Evolutionary conservation across 92 coral and sea anemone genomes (phyloP).

Genomic region (Palythoa grandiflora): DNA sequence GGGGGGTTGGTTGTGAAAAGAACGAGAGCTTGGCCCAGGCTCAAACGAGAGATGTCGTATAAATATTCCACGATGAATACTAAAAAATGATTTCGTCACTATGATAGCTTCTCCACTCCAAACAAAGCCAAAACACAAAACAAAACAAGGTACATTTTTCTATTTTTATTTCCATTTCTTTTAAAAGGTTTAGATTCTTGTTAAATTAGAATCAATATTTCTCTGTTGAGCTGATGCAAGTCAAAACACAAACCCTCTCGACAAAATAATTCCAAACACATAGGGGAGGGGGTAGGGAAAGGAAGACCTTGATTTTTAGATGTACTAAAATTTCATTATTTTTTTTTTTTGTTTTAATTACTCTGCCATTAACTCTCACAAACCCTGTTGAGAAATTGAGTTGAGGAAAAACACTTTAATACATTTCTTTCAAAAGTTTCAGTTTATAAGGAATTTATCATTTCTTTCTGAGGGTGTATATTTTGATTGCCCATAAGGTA

Average conservation of each 20-base stretch:
- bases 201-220: not conserved
- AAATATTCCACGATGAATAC: not conserved
- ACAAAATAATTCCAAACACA: not conserved
- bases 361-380: too few species aligned
- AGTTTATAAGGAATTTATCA: too few species aligned
- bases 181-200: not conserved
- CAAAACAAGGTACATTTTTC: not conserved
- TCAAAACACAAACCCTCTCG: not conserved
- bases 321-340: too few species aligned
- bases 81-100: not conserved
- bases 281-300: too few species aligned
- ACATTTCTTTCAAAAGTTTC: too few species aligned
- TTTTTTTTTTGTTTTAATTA: too few species aligned
- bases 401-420: too few species aligned
- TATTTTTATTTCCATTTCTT: slow-evolving; percentile 4
- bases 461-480: not conserved
- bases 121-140: not conserved
- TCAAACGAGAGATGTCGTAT: not conserved
- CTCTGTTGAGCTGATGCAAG: not conserved
- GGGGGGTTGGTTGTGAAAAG: too few species aligned
- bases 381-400: too few species aligned
- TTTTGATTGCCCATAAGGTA: not conserved
- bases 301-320: too few species aligned
- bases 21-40: too few species aligned
- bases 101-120: not conserved